Evolutionary conservation across 2,113 vertebrate species (phyloP), one percentile per base, ranked within the genome.

Genomic region (Phylloscopus trochiloides): DNA sequence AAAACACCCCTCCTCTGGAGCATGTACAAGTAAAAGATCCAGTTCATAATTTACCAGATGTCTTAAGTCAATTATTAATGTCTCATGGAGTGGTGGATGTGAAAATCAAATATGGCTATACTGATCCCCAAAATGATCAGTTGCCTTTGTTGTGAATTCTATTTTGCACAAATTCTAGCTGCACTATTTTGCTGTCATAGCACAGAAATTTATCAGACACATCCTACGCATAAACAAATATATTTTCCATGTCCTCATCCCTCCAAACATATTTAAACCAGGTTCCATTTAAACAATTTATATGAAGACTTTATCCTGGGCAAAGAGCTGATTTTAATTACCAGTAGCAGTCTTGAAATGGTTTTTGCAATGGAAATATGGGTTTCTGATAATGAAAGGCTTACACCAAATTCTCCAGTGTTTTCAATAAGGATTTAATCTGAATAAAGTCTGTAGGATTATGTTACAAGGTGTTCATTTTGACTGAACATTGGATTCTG

Each of bases 81-180:
- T 48, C 43, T 67, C 17, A 17, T 32, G 40, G 40, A 78, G 59
- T 65, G 24, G 28, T 71, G n/a, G 26, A 48, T 79, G 12, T 57
- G 62, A 78, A 97, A 96, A 96, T 94, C 70, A 94, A 95, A 59
- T 81, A 76, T 57, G 31, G 50, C 28, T 76, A 43, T 22, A 70
- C 5, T 31, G 51, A 75, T 17, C 10, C 40, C 75, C 17, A 50
- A 89, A 91, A 67, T 48, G 9, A 68, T 38, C 57, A 43, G 59
- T 66, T 85, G 45, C 24, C 38, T 73, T 87, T 72, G 63, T 20
- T 58, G 43, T 86, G 42, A 90, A 80, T 74, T 81, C 17, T 21
- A 50, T 40, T 84, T 91, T 86, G 12, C 34, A 36, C 2, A 50
- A 92, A 78, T n/a, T 86, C 45, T 58, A 45, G 17, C 34, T 67